Base-by-base conservation (phyloP, 2,888 invertebrate species). In the Nematopogon swammerdamellus region DNA sequence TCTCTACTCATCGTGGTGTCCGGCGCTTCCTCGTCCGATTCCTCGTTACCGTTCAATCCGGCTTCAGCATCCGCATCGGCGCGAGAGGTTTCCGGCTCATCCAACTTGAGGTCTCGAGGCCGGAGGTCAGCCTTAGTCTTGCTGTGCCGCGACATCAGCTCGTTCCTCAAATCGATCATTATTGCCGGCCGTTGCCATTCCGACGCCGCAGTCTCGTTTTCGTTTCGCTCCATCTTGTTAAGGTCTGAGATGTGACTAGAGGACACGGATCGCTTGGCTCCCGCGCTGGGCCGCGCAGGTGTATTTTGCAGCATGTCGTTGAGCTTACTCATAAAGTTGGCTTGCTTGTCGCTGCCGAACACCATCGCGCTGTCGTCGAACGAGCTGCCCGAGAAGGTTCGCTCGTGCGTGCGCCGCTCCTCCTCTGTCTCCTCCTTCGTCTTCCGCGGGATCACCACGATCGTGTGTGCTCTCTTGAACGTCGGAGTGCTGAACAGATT, bases 241-340 rank as follows among this genome's bases (percentile, higher is more conserved):
- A 36, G 3, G n/a, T 36, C 36, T 36, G 36, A 14, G 4, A 36
- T 14, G 8, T 36, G 11, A 36, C 36, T 36, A 14, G 36, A 36
- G 4, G 36, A 36, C 3, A 14, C 36, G 3, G 36, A 36, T 36
- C 36, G 8, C n/a, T 36, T 36, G 5, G 43, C 5, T 11, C 44
- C 18, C 4, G 11, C 43, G 16, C 14, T 44, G 3, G 19, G 19
- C 2, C 18, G 4, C 3, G 18, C 6, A 44, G 6, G n/a, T 47
- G 71, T 69, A 42, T 61, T 72, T 56, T 75, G 71, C 46, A 73
- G 73, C 54, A 80, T 65, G 44, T 65, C 63, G 19, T 72, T 72
- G 29, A 80, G 56, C 59, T 77, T 80, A 0, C 70, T 68, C 72
- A 76, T 74, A 48, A 80, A 77, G 54, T 65, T 59, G 47, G 72